Percentiles rank a stretch among this genome's conserved stretches.
Conservation (phyloP, 2,888 invertebrate species). For the Lithosia quadra region DNA sequence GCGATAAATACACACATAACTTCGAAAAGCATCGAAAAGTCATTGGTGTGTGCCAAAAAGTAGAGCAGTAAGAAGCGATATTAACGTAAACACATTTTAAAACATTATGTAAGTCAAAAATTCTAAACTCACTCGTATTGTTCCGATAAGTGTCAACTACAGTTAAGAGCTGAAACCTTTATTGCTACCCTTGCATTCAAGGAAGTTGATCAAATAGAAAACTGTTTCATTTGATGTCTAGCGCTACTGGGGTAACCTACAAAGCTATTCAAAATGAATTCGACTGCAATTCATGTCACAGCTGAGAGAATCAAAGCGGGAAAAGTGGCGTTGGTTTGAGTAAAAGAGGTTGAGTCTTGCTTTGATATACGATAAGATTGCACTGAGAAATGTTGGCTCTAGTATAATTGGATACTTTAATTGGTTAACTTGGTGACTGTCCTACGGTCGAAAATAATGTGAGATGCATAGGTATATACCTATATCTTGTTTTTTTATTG, state of each 20-base stretch:
- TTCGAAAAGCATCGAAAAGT: too few relatives aligned
- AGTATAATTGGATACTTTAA: constrained; percentile 1
- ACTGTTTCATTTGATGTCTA: constrained; percentile 41
- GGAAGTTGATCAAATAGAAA: constrained; percentile 19
- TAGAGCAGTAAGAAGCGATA: too few relatives aligned
- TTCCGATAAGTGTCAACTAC: not conserved
- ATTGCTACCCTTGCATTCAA: not conserved
- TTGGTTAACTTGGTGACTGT: not conserved
- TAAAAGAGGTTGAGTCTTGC: constrained; percentile 20
- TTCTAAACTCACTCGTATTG: not conserved
- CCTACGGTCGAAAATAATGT: not conserved
- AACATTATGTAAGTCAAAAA: too few relatives aligned
- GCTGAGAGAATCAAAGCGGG: constrained; percentile 34
- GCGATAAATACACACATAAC: too few relatives aligned
- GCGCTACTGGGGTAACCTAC: constrained; percentile 28
- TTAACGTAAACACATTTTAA: too few relatives aligned
- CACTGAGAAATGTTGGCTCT: not conserved
- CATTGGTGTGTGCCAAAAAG: too few relatives aligned
- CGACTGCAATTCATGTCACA: constrained; percentile 43
- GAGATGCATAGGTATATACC: too few relatives aligned
- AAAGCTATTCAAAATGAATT: constrained; percentile 33
- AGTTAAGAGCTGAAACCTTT: not conserved
- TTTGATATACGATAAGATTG: constrained; percentile 27
- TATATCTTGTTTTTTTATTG: not conserved
- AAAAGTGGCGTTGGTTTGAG: constrained; percentile 18